phyloP scores from a whole-genome alignment of 2,888 invertebrate genomes.

The Syrphus vitripennis region DNA sequence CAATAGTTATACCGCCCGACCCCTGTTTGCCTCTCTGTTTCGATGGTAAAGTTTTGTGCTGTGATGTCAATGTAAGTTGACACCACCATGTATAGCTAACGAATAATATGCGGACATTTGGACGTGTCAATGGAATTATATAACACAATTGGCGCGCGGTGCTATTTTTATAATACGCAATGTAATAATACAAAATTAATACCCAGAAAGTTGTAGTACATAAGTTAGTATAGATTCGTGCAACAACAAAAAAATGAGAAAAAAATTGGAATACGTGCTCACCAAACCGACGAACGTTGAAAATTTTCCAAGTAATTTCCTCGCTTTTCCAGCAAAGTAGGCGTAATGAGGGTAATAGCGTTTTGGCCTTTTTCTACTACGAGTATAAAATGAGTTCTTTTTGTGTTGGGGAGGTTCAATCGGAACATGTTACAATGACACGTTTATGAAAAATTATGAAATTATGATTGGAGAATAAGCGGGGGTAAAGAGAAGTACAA shows the following conservation, averaged over 20 bases:
- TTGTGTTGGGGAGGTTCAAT: constrained; percentile 16
- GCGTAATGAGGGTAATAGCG: constrained; percentile 62
- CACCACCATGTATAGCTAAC: not conserved
- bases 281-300: constrained; percentile 12
- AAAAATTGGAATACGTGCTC: constrained; percentile 50
- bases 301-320: constrained; percentile 50
- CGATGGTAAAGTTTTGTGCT: constrained; percentile 37
- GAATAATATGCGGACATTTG: constrained; percentile 23
- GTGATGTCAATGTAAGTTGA: not conserved
- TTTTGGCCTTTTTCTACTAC: constrained; percentile 8
- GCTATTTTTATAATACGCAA: constrained; percentile 8
- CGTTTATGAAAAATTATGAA: constrained; percentile 52
- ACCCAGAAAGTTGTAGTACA: not conserved
- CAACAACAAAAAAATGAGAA: not conserved
- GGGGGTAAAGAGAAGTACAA: too few species aligned
- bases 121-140: constrained; percentile 61
- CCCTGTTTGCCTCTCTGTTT: not conserved
- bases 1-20: too few species aligned
- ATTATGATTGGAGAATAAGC: constrained; percentile 5
- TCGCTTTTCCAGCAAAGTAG: constrained; percentile 42
- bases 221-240: not conserved
- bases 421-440: constrained; percentile 31
- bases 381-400: constrained; percentile 45
- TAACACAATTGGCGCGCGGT: not conserved
- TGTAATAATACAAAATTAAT: constrained; percentile 58